Evolutionary conservation across 2,888 invertebrate genomes (phyloP), one percentile per base, ranked within the genome.

Genomic region (Lasioglossum morio): DNA sequence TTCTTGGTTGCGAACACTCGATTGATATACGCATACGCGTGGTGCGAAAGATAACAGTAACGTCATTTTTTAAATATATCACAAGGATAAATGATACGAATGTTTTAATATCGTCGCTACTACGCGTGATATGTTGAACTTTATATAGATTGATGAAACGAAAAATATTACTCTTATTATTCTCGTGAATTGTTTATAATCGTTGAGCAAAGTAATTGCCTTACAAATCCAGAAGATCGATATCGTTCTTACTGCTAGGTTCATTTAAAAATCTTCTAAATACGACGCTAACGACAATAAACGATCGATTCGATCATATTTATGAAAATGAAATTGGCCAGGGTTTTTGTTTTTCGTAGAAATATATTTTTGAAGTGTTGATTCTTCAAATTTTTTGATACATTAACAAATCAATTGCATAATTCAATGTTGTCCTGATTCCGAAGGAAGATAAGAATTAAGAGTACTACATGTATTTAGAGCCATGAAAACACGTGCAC

Each of bases 1-100:
- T 19, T 66, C 10, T 34, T 37, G 34, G 19, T 66, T 1, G 30
- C 34, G 19, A 34, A 37, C 8, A 34, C 66, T 34, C 34, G 30
- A 66, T 66, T 19, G 23, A 63, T 27, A 63, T 63, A 57, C 57
- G 10, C 12, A 12, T 30, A 63, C 19, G 63, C 8, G 16, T 34
- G 19, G 30, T 19, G 30, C 19, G 63, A 63, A 30, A 16, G 63
- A 63, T 63, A 63, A 63, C 30, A 16, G 63, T 30, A 63, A 63
- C 19, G 63, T 30, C 30, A 63, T 27, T 63, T 63, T 63, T 63
- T 63, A 63, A 63, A 63, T 63, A 63, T 63, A 19, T 63, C 30
- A 30, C 63, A 23, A 37, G 16, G 69, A 69, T 23, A 37, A 69
- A 37, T 69, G 69, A 69, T 69, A 69, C 30, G 30, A 34, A 34